Evolutionary conservation across 2,888 invertebrate species (phyloP).

Genomic region (Orthonevra nobilis): DNA sequence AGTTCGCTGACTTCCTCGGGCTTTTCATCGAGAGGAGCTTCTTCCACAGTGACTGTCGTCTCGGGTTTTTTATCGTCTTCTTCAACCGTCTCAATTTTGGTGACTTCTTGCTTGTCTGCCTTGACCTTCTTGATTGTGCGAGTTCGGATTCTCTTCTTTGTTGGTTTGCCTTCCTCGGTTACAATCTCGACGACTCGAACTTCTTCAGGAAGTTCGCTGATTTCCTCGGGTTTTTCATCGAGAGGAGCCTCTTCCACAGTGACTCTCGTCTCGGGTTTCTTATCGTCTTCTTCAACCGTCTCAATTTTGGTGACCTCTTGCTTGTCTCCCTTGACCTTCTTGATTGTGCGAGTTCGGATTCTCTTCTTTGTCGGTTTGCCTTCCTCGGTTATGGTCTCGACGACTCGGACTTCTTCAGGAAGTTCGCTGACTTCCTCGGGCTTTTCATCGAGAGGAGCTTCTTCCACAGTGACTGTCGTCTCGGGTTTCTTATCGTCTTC

Average conservation of each 20-base stretch:
- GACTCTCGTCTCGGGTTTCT: constrained; percentile 75
- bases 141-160: constrained; percentile 13
- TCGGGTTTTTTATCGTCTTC: constrained; percentile 22
- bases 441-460: constrained; percentile 5
- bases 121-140: constrained; percentile 14
- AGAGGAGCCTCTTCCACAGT: constrained; percentile 74
- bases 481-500: constrained; percentile 19
- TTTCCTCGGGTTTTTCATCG: neutral
- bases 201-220: neutral
- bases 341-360: constrained; percentile 57
- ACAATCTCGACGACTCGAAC: neutral
- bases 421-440: constrained; percentile 67
- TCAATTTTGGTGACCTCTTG: constrained; percentile 76
- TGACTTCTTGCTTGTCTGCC: constrained; percentile 21
- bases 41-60: neutral
- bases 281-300: constrained; percentile 78
- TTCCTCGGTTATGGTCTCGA: neutral
- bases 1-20: neutral
- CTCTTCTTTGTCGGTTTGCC: constrained; percentile 19
- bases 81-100: constrained; percentile 18
- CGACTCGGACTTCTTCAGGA: neutral
- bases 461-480: constrained; percentile 6
- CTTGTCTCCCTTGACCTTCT: constrained; percentile 72
- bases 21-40: neutral
- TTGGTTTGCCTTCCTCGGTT: constrained; percentile 10